A percentile compares a stretch with the other conserved stretches of the same genome.
phyloP scores from a whole-genome alignment of 2,797 vertebrate species.

The Anomalospiza imberbis region DNA sequence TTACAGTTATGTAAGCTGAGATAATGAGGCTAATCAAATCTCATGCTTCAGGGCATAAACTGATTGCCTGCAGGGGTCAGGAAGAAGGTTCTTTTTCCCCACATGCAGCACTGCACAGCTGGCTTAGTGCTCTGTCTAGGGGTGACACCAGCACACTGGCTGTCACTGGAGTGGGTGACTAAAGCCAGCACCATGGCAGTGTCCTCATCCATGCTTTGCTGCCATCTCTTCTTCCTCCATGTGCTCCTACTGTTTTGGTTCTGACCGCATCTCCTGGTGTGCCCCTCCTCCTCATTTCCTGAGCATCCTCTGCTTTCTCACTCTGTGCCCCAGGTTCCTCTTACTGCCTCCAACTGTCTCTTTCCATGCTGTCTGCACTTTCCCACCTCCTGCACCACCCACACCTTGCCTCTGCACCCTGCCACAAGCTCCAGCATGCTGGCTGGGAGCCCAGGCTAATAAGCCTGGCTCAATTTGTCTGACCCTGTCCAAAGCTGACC shows the following conservation, averaged over 20 bases:
- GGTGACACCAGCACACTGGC: not conserved
- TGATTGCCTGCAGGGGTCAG: conserved; percentile 67
- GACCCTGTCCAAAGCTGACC: not conserved
- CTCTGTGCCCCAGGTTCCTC: accelerated
- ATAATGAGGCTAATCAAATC: conserved; percentile 71
- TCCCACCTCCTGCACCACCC: not conserved
- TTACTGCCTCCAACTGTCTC: not conserved
- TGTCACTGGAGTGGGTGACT: not conserved
- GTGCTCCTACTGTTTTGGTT: not conserved
- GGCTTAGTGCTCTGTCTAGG: not conserved
- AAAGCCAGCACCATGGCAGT: not conserved
- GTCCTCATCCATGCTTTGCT: accelerated
- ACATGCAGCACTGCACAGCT: not conserved
- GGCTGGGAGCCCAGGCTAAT: not conserved
- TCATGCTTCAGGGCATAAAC: conserved; percentile 62
- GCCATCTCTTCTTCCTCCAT: not conserved
- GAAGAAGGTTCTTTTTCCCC: conserved; percentile 51
- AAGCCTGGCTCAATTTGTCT: not conserved
- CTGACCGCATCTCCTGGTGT: not conserved
- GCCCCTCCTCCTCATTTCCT: not conserved
- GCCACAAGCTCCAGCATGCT: accelerated
- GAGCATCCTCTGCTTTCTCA: not conserved
- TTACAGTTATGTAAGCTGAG: conserved; percentile 73
- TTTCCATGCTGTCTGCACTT: not conserved
- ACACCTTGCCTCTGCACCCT: not conserved